Percentiles rank a stretch among this genome's conserved stretches.
Conservation (phyloP, 2,888 invertebrate genomes). For the Agonum fuliginosum region DNA sequence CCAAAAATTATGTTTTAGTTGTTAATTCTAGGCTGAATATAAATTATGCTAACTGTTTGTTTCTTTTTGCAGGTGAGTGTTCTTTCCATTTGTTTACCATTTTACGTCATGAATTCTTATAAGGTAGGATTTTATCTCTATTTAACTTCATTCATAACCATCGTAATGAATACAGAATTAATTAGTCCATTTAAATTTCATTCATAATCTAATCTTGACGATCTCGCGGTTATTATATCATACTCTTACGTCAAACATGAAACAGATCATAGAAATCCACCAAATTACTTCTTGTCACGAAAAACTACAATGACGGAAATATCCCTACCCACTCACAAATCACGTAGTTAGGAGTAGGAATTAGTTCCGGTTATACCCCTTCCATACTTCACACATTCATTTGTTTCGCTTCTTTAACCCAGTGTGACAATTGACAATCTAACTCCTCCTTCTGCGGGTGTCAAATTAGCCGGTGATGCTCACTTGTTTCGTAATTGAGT, state of each 20-base stretch:
- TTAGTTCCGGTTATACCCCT: slow-evolving; percentile 68
- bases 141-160: slow-evolving; percentile 32
- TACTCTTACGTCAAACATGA: slow-evolving; percentile 30
- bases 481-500: slow-evolving; percentile 48
- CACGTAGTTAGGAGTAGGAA: slow-evolving; percentile 68
- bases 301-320: slow-evolving; percentile 6
- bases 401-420: slow-evolving; percentile 53
- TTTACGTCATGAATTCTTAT: neutral
- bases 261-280: neutral
- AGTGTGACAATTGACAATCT: slow-evolving; percentile 37
- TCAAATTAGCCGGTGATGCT: slow-evolving; percentile 49
- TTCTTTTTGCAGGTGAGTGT: slow-evolving; percentile 33
- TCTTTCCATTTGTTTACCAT: slow-evolving; percentile 6
- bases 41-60: neutral
- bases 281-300: neutral
- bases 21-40: neutral
- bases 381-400: slow-evolving; percentile 64
- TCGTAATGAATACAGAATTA: slow-evolving; percentile 1
- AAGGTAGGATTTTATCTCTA: slow-evolving; percentile 4
- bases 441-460: slow-evolving; percentile 31
- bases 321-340: slow-evolving; percentile 64
- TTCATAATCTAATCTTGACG: slow-evolving; percentile 6
- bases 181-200: slow-evolving; percentile 22
- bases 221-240: slow-evolving; percentile 2
- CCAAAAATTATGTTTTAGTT: too few species aligned